Evolutionary conservation across 2,113 vertebrate genomes (phyloP).

Genomic region (Uria aalge): DNA sequence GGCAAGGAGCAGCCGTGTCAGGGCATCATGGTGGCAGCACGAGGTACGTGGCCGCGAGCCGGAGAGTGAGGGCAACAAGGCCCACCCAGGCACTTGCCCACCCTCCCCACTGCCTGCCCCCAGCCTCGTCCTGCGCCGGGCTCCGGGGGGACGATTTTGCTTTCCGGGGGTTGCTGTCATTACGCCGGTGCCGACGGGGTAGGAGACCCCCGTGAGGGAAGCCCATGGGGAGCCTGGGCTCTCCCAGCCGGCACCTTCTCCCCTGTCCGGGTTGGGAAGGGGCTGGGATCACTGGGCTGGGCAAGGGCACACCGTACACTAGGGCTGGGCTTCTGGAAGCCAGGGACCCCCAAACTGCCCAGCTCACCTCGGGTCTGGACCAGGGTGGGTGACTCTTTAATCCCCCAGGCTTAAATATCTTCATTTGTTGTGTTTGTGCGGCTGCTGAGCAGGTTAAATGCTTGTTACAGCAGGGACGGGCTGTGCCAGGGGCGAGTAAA

Average conservation of each 20-base stretch:
- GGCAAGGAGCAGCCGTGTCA: rapidly evolving
- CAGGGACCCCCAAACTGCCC: neutral
- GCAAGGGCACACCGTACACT: rapidly evolving
- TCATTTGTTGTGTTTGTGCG: neutral
- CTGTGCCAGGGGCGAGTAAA: neutral
- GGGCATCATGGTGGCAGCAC: rapidly evolving
- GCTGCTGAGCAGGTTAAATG: neutral
- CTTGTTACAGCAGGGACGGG: neutral
- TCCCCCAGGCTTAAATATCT: neutral
- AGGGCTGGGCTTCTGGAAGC: neutral
- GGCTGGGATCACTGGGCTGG: neutral
- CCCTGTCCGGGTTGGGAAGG: neutral
- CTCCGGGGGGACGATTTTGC: neutral
- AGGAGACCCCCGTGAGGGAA: neutral
- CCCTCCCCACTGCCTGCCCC: neutral
- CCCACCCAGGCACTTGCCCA: neutral
- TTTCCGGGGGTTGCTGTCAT: rapidly evolving
- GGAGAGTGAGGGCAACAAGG: neutral
- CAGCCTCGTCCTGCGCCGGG: rapidly evolving
- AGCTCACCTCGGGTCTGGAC: neutral
- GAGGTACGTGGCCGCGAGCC: rapidly evolving
- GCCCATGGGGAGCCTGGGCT: neutral
- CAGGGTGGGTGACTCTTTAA: neutral
- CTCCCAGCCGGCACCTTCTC: neutral
- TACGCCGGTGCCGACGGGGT: rapidly evolving